Evolutionary conservation across 2,113 vertebrate species (phyloP), one percentile per base, ranked within the genome.

Genomic region (Oostethus manadensis): DNA sequence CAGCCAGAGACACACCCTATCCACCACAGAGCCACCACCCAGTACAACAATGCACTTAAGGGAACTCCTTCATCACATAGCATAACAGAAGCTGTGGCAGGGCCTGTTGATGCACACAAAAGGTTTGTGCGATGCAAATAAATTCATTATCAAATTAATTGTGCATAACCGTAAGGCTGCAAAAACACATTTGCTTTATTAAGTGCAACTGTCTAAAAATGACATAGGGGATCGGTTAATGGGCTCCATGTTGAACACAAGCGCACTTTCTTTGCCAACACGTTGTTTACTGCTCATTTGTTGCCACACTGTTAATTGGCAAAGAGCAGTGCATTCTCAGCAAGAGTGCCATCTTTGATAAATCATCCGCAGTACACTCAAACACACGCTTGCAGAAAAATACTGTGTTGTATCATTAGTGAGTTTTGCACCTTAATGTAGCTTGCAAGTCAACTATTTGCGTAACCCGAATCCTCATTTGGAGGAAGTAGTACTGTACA

Each of bases 1-100:
- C 77, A n/a, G 62, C 82, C 83, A 20, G 69, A 14, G 73, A 88
- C 90, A 84, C 91, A 76, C 93, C 92, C 89, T 85, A 45, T 77
- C 74, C 78, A 75, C 72, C 73, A 61, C 73, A 53, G n/a, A 62
- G 78, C 68, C 77, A 76, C 78, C 74, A 68, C 84, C 83, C 84
- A 78, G 70, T 66, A 46, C 83, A 86, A 84, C 86, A 86, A 85
- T 82, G 80, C 56, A 68, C 83, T 79, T 73, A 64, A 79, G 73
- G 81, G 74, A 75, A 70, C 71, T 85, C 82, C 76, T 78, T 84
- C 78, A 84, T 81, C 82, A 80, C 61, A 21, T 66, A 71, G 66
- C 73, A 76, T 50, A 82, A 71, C 74, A 77, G 61, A 73, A 33
- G 51, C 33, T 11, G 18, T 20, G 51, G 18, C n/a, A 38, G 71